Conservation (phyloP, 2,113 vertebrate genomes). For the Carettochelys insculpta region DNA sequence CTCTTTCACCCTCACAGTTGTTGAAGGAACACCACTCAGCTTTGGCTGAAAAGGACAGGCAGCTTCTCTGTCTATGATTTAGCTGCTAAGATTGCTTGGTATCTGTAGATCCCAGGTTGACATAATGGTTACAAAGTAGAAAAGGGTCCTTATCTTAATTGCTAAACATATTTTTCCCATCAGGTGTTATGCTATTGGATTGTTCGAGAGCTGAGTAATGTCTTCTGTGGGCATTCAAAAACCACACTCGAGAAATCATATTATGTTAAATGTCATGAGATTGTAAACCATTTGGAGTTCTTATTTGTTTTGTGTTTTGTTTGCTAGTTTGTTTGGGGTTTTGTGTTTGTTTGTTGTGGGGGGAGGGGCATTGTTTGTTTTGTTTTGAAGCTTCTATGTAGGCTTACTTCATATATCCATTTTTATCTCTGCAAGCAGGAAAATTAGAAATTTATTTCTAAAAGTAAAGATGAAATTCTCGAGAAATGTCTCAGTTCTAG, state of each 20-base stretch:
- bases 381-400: not conserved
- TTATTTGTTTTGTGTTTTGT: conserved; percentile 18
- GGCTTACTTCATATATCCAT: conserved; percentile 1
- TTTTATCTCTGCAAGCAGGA: not conserved
- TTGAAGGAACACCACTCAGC: no score
- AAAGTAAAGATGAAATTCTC: not conserved
- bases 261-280: not conserved
- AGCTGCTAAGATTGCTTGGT: no score
- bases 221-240: conserved; percentile 41
- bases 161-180: conserved; percentile 22
- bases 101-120: no score
- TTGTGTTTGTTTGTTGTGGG: no score
- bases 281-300: not conserved
- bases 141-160: not conserved
- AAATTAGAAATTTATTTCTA: not conserved
- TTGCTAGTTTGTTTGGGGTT: no score
- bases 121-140: no score
- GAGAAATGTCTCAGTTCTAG: conserved; percentile 12
- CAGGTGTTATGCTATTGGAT: conserved; percentile 36
- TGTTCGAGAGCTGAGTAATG: conserved; percentile 19
- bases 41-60: no score
- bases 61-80: no score
- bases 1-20: no score
- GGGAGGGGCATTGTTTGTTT: no score
- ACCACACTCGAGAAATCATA: conserved; percentile 19